Evolutionary conservation across 2,888 invertebrate genomes (phyloP).

Genomic region (Stenurella melanura): DNA sequence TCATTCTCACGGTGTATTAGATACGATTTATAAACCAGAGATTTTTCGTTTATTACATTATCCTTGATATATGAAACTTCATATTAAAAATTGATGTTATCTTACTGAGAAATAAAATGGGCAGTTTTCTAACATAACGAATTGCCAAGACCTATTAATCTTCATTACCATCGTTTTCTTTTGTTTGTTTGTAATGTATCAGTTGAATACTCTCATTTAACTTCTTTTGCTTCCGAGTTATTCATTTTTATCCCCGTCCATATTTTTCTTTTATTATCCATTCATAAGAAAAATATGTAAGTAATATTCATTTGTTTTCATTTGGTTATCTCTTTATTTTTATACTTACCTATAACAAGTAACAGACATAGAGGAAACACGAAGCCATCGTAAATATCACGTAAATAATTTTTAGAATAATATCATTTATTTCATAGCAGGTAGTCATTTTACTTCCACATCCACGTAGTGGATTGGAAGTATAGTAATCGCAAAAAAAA

Average conservation of each 20-base stretch:
- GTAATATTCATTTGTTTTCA: not conserved
- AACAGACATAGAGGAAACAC: too few species aligned
- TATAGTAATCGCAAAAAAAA: too few species aligned
- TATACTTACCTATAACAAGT: not conserved
- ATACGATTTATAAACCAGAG: too few species aligned
- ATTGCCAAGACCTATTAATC: slow-evolving; percentile 14
- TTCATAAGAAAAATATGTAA: not conserved
- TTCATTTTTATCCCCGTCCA: not conserved
- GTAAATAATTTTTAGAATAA: too few species aligned
- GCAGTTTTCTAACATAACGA: slow-evolving; percentile 1
- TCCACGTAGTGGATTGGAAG: too few species aligned
- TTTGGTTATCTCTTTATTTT: not conserved
- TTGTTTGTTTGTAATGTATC: too few species aligned
- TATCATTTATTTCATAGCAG: too few species aligned
- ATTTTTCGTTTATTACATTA: too few species aligned
- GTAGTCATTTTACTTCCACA: too few species aligned
- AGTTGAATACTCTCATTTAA: not conserved
- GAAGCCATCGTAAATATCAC: too few species aligned
- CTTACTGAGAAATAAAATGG: slow-evolving; percentile 18
- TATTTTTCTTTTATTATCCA: not conserved
- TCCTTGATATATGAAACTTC: too few species aligned
- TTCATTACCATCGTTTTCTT: slow-evolving; percentile 21
- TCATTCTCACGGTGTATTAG: too few species aligned
- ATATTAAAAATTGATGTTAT: slow-evolving; percentile 4
- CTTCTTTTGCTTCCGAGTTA: slow-evolving; percentile 7